Evolutionary conservation across 2,113 vertebrate species (phyloP), one percentile per base, ranked within the genome.

Genomic region (Mungos mungo): DNA sequence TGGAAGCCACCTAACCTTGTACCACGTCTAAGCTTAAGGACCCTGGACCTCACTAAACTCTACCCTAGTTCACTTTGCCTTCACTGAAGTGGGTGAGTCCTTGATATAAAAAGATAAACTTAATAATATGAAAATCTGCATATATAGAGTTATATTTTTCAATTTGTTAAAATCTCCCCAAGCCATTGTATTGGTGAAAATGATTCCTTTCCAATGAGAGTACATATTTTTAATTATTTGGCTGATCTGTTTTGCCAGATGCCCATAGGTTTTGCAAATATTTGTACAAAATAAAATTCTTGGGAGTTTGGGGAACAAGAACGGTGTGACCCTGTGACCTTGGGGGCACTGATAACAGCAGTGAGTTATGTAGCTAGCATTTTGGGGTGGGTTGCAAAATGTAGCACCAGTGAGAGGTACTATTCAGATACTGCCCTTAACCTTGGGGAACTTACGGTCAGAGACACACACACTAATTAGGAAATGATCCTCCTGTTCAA

Each of bases 151-250:
- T 33, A 8, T 2, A 41, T 68, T 91, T 82, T 65, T 31, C 8
- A 80, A 7, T 54, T 41, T 72, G 63, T 5, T 66, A 79, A 90
- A 90, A 88, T 90, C 1, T 72, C 76, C 81, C 33, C 33, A 81
- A 65, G 8, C 18, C 35, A 7, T 60, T 80, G 1, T 45, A 29
- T 6, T 81, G 79, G 19, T 76, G 38, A 2, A 47, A 85, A 85
- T 92, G 25, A 87, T 31, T 16, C 14, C 69, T 80, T 96, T 79
- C 63, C 38, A 80, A 16, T 45, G 29, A 84, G 18, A 69, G 33
- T 52, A 15, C 65, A 2, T 31, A 35, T n/a, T 63, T 11, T 87
- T 94, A 72, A 84, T 92, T 95, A 54, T 94, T 80, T 16, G 92
- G 29, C 66, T 50, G 35, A 93, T 86, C 33, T 79, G 21, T 18